Base-by-base conservation (phyloP, 1,140 invertebrate genomes). In the Luehdorfia chinensis region DNA sequence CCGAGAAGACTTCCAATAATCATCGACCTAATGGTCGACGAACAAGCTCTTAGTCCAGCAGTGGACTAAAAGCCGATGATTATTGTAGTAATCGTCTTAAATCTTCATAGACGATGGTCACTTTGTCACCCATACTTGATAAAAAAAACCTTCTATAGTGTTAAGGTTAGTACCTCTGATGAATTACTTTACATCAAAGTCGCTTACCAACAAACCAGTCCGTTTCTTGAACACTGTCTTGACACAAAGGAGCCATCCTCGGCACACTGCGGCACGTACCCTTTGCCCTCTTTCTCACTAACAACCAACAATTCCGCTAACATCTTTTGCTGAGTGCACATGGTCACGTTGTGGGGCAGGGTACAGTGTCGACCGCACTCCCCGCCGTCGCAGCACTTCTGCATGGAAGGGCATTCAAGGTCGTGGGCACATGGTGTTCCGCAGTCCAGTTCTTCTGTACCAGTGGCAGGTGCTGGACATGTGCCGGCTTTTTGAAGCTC, bases 251-350 rank as follows among this genome's bases (percentile, higher is more conserved):
- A 88, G 0, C 94, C 94, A 37, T 91, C 90, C 56, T 67, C 86
- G 11, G 84, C 89, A 60, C 95, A 96, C 62, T 96, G 94, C 0
- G 95, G 95, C 19, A 95, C 89, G 65, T 96, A 96, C 1, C 94
- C 94, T 6, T 91, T 90, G 0, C 94, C 94, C 50, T 93, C 92
- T 14, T 91, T 89, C 72, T 95, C 94, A 19, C 92, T 94, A 6
- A 94, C 87, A 6, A 93, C 90, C 39, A 96, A 75, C 1, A 95
- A 73, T 77, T 95, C 93, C 1, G 94, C 92, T 12, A 95, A 74
- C 56, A 93, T 90, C 48, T 92, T 90, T 64, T 95, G 93, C 55
- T 94, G 92, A 15, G 91, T 88, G 64, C 94, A 96, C 59, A 90
- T 89, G 16, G 93, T 93, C 1, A 93, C 88, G 69, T 94, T 93